Base-by-base conservation (phyloP, 2,113 vertebrate genomes). In the Mola mola region DNA sequence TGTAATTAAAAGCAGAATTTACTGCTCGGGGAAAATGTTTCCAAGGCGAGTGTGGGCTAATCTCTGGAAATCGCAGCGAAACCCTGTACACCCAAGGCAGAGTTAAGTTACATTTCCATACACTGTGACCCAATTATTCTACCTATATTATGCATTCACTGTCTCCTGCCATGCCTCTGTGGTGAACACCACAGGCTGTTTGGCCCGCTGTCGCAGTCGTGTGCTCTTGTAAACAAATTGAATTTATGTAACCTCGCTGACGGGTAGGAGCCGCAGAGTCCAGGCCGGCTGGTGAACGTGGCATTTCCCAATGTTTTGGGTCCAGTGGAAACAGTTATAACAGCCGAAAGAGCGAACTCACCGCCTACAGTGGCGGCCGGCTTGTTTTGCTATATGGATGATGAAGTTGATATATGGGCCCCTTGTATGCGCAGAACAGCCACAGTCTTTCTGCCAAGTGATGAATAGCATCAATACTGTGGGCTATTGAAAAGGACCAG, bases 391-490 rank as follows among this genome's bases (percentile, higher is more conserved):
- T 75, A 62, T 81, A 82, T 84, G 87, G 82, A 83, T 80, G 81
- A 84, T 72, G 82, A 84, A 82, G 83, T 72, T 90, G 90, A 92
- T 91, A 72, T 88, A 92, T 89, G 87, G 73, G 66, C 33, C 53
- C 44, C 75, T 81, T 67, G 70, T 66, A 82, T 80, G 78, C 57
- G 49, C 77, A 47, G 51, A 85, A 64, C 86, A 68, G 70, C 72
- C 66, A 36, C 61, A 71, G 70, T 81, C 83, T 75, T 65, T 60
- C 83, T 72, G 78, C 67, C 78, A 52, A 60, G 81, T 92, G 91
- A 92, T 91, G 87, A 92, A 93, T 92, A 77, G 88, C 85, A 87
- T 83, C 88, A 88, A 85, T 88, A 85, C 76, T 60, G 60, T 71
- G 58, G 72, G 70, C 78, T 87, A 85, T 85, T 87, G 81, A 68